These are phyloP conservation scores for Altica lythri DNA, from an alignment of 2,888 invertebrate species.

Conservation along the genomic window DNA sequence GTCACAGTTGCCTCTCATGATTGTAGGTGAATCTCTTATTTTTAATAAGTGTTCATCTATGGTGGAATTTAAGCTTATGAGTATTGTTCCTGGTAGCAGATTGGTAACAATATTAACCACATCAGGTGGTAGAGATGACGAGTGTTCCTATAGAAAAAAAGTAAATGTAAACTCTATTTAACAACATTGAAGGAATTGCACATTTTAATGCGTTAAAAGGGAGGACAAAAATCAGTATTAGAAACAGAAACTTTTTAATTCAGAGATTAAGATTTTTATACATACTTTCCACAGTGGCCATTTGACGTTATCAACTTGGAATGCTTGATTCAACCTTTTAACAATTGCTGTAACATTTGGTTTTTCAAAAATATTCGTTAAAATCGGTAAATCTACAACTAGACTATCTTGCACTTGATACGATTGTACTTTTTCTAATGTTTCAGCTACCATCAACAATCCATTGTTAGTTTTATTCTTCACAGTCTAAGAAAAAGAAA, in stretches of 20 bases:
- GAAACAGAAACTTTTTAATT: too few relatives aligned
- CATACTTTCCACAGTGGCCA: constrained; percentile 63
- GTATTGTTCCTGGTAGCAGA: constrained; percentile 78
- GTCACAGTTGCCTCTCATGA: constrained; percentile 66
- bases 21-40: constrained; percentile 61
- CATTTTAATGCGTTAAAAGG: too few relatives aligned
- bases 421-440: constrained; percentile 49
- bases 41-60: constrained; percentile 55
- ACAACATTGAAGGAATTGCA: background rate
- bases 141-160: constrained; percentile 38
- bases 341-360: constrained; percentile 42
- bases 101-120: constrained; percentile 71
- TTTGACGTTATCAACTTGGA: constrained; percentile 48
- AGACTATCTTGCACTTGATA: constrained; percentile 50
- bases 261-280: too few relatives aligned
- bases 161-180: background rate
- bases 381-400: constrained; percentile 54
- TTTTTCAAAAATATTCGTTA: constrained; percentile 48
- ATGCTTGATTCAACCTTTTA: constrained; percentile 46
- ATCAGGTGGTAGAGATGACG: constrained; percentile 48
- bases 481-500: constrained; percentile 54
- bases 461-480: constrained; percentile 60
- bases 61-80: constrained; percentile 43
- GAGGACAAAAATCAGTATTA: too few relatives aligned
- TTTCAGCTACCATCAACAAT: constrained; percentile 52